A percentile compares a stretch with the other conserved stretches of the same genome.
Conservation (phyloP, 2,888 invertebrate genomes). For the Cabera pusaria region DNA sequence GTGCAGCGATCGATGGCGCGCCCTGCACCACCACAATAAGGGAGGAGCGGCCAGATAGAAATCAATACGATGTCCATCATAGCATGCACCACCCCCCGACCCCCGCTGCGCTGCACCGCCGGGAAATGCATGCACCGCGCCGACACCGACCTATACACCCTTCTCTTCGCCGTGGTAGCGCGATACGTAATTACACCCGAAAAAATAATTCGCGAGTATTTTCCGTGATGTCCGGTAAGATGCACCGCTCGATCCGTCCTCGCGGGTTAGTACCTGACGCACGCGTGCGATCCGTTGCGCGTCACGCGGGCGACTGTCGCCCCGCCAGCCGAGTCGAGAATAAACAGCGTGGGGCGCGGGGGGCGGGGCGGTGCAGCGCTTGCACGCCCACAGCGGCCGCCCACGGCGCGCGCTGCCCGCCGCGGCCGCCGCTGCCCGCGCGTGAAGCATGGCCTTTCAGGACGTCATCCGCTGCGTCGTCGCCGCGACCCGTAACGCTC, state of each 20-base stretch:
- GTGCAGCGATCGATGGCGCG: constrained; percentile 80
- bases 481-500: constrained; percentile 23
- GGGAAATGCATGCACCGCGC: constrained; percentile 78
- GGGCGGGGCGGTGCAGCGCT: constrained; percentile 66
- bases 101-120: constrained; percentile 77
- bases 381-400: constrained; percentile 79
- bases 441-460: constrained; percentile 34
- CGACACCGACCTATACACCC: constrained; percentile 57
- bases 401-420: constrained; percentile 52
- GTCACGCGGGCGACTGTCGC: constrained; percentile 78
- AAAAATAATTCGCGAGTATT: constrained; percentile 44
- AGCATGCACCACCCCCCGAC: constrained; percentile 85
- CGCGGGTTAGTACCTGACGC: constrained; percentile 58
- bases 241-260: constrained; percentile 71
- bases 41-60: constrained; percentile 83
- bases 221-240: constrained; percentile 67
- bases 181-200: constrained; percentile 36
- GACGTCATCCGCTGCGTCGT: constrained; percentile 36
- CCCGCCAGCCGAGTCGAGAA: constrained; percentile 74
- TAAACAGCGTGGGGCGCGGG: constrained; percentile 73
- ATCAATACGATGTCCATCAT: constrained; percentile 85
- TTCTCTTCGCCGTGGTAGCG: constrained; percentile 41
- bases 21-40: constrained; percentile 78
- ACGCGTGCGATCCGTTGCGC: constrained; percentile 68
- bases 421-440: constrained; percentile 28